These are phyloP conservation scores for Thecophora atra DNA, from an alignment of 2,888 invertebrate genomes.

Conservation along the genomic window DNA sequence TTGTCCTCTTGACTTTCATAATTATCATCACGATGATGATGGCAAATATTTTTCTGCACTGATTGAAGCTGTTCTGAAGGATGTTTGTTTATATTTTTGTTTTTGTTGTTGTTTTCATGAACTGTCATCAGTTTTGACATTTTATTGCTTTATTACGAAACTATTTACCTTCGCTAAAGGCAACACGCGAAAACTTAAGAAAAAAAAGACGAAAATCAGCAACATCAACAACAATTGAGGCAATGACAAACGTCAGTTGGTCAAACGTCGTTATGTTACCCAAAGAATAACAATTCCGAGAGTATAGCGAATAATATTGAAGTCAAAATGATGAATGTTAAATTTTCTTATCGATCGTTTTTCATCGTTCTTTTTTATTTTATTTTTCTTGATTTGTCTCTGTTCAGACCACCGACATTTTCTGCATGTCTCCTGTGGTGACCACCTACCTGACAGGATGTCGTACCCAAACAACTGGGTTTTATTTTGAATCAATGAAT, in stretches of 20 bases:
- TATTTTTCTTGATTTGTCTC: neutral
- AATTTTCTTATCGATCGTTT: conserved; percentile 2
- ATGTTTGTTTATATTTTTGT: conserved; percentile 11
- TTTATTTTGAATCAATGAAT: conserved; percentile 18
- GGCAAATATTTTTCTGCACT: conserved; percentile 31
- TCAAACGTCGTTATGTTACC: conserved; percentile 21
- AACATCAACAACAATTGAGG: conserved; percentile 41
- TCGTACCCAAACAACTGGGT: neutral
- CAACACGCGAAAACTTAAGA: neutral
- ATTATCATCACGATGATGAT: conserved; percentile 7
- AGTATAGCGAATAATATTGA: neutral
- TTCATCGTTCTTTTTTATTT: neutral
- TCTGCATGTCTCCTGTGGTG: neutral
- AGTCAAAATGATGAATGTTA: conserved; percentile 16
- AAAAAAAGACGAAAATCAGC: conserved; percentile 25
- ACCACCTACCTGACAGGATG: neutral
- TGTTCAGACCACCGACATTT: conserved; percentile 30
- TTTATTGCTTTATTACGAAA: conserved; percentile 34
- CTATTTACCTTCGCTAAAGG: neutral
- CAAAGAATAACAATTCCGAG: conserved; percentile 6
- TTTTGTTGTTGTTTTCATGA: conserved; percentile 15
- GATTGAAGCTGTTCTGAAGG: conserved; percentile 33
- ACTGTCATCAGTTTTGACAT: conserved; percentile 30
- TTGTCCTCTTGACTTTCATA: neutral
- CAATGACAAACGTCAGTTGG: conserved; percentile 13